Base-by-base conservation (phyloP, 2,797 vertebrate genomes). In the Cottoperca gobio region DNA sequence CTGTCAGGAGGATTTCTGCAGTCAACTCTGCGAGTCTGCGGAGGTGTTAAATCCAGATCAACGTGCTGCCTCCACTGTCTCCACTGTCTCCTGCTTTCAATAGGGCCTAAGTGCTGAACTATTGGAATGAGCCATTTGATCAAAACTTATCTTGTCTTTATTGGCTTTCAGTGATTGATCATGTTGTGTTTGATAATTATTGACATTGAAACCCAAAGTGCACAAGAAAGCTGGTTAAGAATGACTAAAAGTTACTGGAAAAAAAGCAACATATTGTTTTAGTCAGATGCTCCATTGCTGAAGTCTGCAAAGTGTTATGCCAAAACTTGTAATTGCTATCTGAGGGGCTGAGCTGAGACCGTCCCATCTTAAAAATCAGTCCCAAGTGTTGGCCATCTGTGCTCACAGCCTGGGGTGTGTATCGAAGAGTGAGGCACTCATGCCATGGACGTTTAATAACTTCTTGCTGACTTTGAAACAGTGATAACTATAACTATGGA, bases 1-100 rank as follows among this genome's bases (percentile, higher is more conserved):
- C 90, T 62, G 58, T 80, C 88, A 75, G 90, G 91, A 75, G 90
- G 91, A 92, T 88, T 92, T 78, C 84, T 80, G 35, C 89, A 76
- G 85, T 86, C 81, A 71, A 78, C 85, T 81, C 63, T 59, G 65
- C 40, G 49, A 71, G 52, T 73, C 35, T 49, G 58, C 8, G 57
- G 73, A 90, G 79, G 87, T 84, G 89, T 79, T 87, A 78, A 89
- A 17, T 75, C 81, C 81, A 70, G 85, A 86, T 86, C 86, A 80
- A 45, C 64, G 43, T 21, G 60, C 48, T 70, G 68, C 40, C 23
- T 60, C 48, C 33, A 23, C 61, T 46, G 46, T 74, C 23, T 60
- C 48, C 33, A 23, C 61, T 46, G 46, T 74, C 31, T 59, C 57
- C 55, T 58, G 39, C 61, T 46, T 64, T 37, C 26, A 43, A 3